Evolutionary conservation across 2,888 invertebrate species (phyloP).

Genomic region (Trisateles emortualis): DNA sequence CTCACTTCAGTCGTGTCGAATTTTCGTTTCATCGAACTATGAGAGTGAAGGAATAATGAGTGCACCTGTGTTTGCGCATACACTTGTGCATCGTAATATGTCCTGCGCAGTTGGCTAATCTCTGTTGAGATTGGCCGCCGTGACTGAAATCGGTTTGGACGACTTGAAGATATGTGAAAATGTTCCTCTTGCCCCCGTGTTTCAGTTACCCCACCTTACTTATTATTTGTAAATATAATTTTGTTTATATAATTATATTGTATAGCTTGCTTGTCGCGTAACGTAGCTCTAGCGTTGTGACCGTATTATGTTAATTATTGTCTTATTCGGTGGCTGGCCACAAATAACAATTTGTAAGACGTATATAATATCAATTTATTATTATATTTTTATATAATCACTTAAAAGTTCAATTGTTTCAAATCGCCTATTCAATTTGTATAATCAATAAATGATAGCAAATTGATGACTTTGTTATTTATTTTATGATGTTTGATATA

Average conservation of each 20-base stretch:
- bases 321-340: slow-evolving; percentile 83
- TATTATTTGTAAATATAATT: not conserved
- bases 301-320: slow-evolving; percentile 47
- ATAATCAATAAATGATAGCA: slow-evolving; percentile 84
- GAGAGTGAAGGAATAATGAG: too few species aligned
- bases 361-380: slow-evolving; percentile 57
- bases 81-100: too few species aligned
- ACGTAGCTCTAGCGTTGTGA: slow-evolving; percentile 47
- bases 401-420: slow-evolving; percentile 73
- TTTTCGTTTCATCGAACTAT: too few species aligned
- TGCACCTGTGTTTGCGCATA: too few species aligned
- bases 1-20: too few species aligned
- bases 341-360: slow-evolving; percentile 71
- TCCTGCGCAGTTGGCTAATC: too few species aligned
- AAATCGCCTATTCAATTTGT: slow-evolving; percentile 82
- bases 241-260: not conserved
- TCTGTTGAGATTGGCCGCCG: too few species aligned
- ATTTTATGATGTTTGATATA: not conserved
- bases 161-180: too few species aligned
- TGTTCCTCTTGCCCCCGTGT: not conserved
- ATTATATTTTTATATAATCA: slow-evolving; percentile 78
- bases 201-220: too few species aligned
- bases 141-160: too few species aligned
- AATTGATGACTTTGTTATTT: slow-evolving; percentile 67
- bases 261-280: slow-evolving; percentile 10